Conservation (phyloP, 1,140 invertebrate species). For the Heliothis subflexa region DNA sequence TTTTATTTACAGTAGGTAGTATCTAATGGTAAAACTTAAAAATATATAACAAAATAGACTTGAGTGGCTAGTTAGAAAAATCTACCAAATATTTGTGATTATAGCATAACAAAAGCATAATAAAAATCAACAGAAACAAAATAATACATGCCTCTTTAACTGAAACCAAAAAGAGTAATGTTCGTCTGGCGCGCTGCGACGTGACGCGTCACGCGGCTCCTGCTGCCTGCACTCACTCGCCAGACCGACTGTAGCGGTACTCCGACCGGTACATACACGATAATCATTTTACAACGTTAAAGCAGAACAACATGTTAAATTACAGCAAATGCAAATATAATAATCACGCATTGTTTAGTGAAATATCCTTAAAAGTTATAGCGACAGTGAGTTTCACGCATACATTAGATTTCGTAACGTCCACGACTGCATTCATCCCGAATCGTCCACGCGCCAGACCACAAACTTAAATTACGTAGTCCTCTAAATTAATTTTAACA, state of each 20-base stretch:
- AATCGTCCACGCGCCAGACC: constrained; percentile 39
- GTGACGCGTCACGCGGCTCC: neutral
- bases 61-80: constrained; percentile 75
- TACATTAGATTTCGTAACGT: constrained; percentile 6
- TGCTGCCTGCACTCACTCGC: neutral
- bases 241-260: neutral
- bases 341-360: constrained; percentile 17
- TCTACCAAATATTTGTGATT: constrained; percentile 76
- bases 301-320: constrained; percentile 17
- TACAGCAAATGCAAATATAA: constrained; percentile 16
- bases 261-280: neutral
- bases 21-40: constrained; percentile 80
- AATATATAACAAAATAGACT: constrained; percentile 84
- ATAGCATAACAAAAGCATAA: constrained; percentile 77
- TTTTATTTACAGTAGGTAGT: constrained; percentile 75
- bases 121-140: constrained; percentile 80
- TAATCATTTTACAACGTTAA: constrained; percentile 8
- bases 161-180: constrained; percentile 49
- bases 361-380: constrained; percentile 1
- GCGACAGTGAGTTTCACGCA: constrained; percentile 16
- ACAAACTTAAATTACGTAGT: constrained; percentile 41
- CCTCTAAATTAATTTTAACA: constrained; percentile 40
- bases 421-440: neutral
- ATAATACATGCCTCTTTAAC: constrained; percentile 57
- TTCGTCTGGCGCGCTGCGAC: constrained; percentile 41